A percentile compares a stretch with the other conserved stretches of the same genome.
Conservation (phyloP, 2,888 invertebrate species). For the Strigamia transsilvanica region DNA sequence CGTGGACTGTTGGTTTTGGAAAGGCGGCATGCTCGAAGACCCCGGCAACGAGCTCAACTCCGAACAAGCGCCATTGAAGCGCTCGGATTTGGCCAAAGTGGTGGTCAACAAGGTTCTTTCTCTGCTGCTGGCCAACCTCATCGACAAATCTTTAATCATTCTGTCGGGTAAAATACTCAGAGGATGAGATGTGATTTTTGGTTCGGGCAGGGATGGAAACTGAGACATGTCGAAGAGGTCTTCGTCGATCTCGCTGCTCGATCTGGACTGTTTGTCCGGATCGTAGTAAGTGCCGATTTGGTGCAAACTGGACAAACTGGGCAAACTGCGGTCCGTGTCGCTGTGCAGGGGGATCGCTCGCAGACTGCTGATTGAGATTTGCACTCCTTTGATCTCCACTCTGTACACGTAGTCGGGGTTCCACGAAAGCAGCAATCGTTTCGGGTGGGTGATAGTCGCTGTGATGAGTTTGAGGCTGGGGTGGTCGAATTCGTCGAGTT, state of each 20-base stretch:
- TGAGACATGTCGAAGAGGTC: neutral
- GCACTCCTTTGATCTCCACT: too few species aligned
- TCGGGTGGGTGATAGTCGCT: too few species aligned
- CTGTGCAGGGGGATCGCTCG: too few species aligned
- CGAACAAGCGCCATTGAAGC: neutral
- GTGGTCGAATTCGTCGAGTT: too few species aligned
- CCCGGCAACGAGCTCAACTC: too few species aligned
- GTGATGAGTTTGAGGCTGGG: too few species aligned
- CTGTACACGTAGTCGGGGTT: too few species aligned
- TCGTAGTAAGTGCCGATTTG: too few species aligned
- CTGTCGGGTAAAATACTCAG: neutral
- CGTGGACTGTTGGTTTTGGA: neutral
- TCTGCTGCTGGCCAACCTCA: neutral
- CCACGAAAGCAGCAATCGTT: too few species aligned
- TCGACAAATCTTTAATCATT: neutral
- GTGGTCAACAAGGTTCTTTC: neutral
- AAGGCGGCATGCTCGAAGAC: neutral
- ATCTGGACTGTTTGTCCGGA: neutral
- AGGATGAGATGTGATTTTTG: conserved; percentile 1
- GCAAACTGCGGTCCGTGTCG: too few species aligned
- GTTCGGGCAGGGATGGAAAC: neutral
- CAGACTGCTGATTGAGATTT: too few species aligned
- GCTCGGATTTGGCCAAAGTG: neutral
- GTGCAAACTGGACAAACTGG: too few species aligned
- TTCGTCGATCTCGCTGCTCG: conserved; percentile 18